A percentile compares a stretch with the other conserved stretches of the same genome.
phyloP scores from a whole-genome alignment of 2,797 vertebrate species.

The Podarcis lilfordi region DNA sequence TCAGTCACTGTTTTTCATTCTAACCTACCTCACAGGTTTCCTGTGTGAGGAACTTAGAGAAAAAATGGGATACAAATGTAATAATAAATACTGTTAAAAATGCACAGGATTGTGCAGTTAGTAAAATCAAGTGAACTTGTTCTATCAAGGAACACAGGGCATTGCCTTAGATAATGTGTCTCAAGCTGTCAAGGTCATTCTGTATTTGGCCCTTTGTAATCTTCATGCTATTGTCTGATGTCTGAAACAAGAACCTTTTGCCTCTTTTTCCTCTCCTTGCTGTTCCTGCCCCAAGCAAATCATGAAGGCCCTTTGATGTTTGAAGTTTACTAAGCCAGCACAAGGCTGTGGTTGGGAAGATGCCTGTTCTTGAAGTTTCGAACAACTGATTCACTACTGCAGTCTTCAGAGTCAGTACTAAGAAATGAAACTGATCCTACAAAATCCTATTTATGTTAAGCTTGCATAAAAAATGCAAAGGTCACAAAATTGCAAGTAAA shows the following conservation, averaged over 20 bases:
- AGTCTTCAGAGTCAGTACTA: background rate
- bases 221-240: background rate
- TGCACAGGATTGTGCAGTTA: background rate
- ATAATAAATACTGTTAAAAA: no score
- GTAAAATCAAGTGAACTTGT: background rate
- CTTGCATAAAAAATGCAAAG: background rate
- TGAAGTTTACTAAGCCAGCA: background rate
- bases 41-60: no score
- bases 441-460: background rate
- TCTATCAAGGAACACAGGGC: background rate
- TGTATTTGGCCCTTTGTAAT: background rate
- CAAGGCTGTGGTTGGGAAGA: accelerated
- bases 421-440: background rate
- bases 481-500: background rate
- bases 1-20: no score
- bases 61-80: no score
- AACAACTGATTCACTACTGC: background rate
- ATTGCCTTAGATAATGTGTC: background rate
- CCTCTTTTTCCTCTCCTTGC: background rate
- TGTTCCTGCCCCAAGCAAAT: background rate
- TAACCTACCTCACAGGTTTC: no score
- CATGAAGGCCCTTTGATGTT: background rate
- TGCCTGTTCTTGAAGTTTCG: background rate
- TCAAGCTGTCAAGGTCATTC: no score
- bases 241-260: background rate